A percentile compares a stretch with the other conserved stretches of the same genome.
phyloP scores from a whole-genome alignment of 2,888 invertebrate species.

The Argynnis bischoffii region DNA sequence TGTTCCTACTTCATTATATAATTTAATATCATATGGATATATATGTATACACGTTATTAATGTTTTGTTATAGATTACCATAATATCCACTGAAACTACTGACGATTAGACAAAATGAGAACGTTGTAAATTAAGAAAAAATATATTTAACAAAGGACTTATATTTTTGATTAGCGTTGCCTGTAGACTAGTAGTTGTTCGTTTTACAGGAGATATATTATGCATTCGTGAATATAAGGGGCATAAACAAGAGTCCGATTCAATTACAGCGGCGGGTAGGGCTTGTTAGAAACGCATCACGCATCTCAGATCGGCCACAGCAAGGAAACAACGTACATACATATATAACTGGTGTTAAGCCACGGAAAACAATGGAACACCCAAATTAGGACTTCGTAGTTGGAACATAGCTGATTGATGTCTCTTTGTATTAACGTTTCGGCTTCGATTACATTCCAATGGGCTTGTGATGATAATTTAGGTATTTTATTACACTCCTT shows the following conservation, averaged over 20 bases:
- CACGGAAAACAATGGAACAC: conserved; percentile 70
- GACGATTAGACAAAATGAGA: too few species aligned
- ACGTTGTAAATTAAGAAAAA: background rate
- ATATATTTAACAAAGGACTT: too few species aligned
- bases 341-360: conserved; percentile 71
- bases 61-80: too few species aligned
- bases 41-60: too few species aligned
- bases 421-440: conserved; percentile 37
- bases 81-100: too few species aligned
- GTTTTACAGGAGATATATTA: conserved; percentile 68
- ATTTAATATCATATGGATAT: too few species aligned
- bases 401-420: conserved; percentile 45
- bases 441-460: conserved; percentile 39
- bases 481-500: conserved; percentile 26
- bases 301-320: conserved; percentile 77
- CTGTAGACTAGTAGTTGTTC: conserved; percentile 28
- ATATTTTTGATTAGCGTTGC: conserved; percentile 8
- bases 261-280: conserved; percentile 72
- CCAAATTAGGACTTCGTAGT: conserved; percentile 71
- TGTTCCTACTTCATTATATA: too few species aligned
- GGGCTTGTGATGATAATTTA: conserved; percentile 36
- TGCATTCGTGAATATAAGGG: conserved; percentile 80
- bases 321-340: conserved; percentile 65
- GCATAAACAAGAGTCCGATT: conserved; percentile 78
- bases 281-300: conserved; percentile 82